Percentiles rank a stretch among this genome's conserved stretches.
phyloP scores from a whole-genome alignment of 2,113 vertebrate genomes.

The Actenoides lindsayi region DNA sequence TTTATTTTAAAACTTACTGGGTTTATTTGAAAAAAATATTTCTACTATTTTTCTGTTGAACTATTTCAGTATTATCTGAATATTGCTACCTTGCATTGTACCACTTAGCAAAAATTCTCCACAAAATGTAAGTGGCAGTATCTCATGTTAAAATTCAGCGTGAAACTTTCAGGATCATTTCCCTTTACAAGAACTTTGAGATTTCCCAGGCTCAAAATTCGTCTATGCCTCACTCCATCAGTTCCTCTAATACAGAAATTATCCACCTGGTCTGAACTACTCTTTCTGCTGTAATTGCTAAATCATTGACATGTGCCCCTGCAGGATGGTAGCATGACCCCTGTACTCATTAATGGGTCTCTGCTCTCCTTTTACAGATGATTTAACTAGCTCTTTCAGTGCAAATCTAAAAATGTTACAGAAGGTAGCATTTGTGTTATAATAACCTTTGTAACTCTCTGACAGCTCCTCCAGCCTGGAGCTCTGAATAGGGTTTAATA shows the following conservation, averaged over 20 bases:
- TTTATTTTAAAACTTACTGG: not conserved
- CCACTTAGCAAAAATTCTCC: not conserved
- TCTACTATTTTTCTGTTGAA: not conserved
- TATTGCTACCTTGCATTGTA: not conserved
- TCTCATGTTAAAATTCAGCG: not conserved
- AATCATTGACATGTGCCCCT: conserved; percentile 37
- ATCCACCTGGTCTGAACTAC: conserved; percentile 6
- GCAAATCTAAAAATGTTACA: conserved; percentile 30
- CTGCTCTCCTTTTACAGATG: not conserved
- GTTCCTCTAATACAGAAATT: conserved; percentile 38
- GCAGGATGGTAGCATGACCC: not conserved
- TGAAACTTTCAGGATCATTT: conserved; percentile 44
- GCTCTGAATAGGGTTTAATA: not conserved
- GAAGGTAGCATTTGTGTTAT: not conserved
- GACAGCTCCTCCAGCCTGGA: not conserved
- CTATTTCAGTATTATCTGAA: not conserved
- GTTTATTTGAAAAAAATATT: not conserved
- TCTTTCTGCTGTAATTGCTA: conserved; percentile 46
- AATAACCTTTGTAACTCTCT: conserved; percentile 40
- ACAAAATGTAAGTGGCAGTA: not conserved
- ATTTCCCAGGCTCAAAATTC: conserved; percentile 1
- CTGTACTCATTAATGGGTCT: conserved; percentile 21
- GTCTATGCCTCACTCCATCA: not conserved
- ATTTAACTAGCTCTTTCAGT: conserved; percentile 24
- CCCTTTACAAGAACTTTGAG: conserved; percentile 27